Conservation (phyloP, 2,113 vertebrate species). For the Martes martes region DNA sequence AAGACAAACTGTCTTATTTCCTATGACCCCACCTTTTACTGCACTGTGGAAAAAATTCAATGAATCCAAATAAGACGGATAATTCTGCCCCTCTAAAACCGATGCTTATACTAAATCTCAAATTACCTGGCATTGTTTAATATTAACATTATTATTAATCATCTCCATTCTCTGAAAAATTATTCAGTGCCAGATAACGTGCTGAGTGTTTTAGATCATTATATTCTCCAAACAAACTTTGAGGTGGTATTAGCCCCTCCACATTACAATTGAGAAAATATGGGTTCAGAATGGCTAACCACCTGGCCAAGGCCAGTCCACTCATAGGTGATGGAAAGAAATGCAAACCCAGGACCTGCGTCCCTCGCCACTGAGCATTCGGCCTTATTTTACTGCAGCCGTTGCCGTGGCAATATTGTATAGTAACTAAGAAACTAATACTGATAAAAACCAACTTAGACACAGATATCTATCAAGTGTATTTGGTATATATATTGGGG, state of each 20-base stretch:
- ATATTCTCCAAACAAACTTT: constrained; percentile 36
- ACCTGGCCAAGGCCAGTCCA: neutral
- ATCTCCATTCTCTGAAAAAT: constrained; percentile 5
- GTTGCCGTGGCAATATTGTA: neutral
- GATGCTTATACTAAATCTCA: neutral
- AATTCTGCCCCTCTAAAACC: constrained; percentile 21
- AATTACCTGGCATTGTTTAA: constrained; percentile 28
- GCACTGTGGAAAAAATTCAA: neutral
- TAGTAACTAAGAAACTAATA: neutral
- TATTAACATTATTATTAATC: constrained; percentile 39
- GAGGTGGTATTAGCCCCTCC: neutral
- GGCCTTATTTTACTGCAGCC: neutral
- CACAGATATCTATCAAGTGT: neutral
- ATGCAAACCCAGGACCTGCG: neutral
- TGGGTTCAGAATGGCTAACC: neutral
- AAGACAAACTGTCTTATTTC: neutral
- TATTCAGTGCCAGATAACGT: neutral
- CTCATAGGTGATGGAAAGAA: neutral
- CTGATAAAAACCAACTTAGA: neutral
- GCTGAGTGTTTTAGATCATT: constrained; percentile 13
- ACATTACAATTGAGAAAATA: neutral
- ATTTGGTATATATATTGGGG: neutral
- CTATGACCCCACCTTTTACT: neutral
- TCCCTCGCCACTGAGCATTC: neutral
- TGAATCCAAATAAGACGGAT: constrained; percentile 41